Evolutionary conservation across 2,797 vertebrate species (phyloP).

Genomic region (Melanotaenia trifasciata): DNA sequence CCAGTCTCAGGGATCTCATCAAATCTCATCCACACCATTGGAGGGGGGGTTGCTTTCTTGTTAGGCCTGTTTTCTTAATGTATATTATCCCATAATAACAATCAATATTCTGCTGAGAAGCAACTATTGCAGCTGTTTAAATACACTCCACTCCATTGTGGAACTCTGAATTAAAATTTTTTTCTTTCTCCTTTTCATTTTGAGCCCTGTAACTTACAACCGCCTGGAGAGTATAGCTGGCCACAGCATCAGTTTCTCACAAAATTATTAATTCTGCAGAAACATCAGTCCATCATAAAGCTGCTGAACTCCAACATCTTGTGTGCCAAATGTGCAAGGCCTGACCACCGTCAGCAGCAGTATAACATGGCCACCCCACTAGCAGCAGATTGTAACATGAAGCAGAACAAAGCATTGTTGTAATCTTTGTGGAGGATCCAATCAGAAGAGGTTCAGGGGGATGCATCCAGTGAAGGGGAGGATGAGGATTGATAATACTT

Average conservation of each 20-base stretch:
- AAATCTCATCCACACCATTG: constrained; percentile 57
- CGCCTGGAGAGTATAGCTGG: constrained; percentile 73
- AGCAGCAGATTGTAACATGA: constrained; percentile 65
- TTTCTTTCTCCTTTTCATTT: constrained; percentile 48
- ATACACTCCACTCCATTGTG: constrained; percentile 74
- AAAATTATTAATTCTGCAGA: constrained; percentile 78
- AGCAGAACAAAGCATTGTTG: constrained; percentile 69
- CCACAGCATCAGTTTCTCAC: constrained; percentile 64
- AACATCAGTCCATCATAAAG: constrained; percentile 58
- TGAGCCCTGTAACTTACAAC: constrained; percentile 77
- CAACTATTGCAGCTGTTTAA: constrained; percentile 82
- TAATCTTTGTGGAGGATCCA: constrained; percentile 74
- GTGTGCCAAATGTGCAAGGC: constrained; percentile 58
- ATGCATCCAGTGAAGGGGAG: constrained; percentile 62
- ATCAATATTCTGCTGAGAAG: constrained; percentile 72
- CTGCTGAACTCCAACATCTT: constrained; percentile 65
- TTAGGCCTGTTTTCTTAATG: constrained; percentile 47
- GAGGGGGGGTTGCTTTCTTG: not conserved
- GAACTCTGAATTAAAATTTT: constrained; percentile 66
- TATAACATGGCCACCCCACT: constrained; percentile 55
- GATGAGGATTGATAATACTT: constrained; percentile 71
- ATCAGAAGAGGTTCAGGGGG: constrained; percentile 65
- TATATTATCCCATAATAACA: constrained; percentile 67
- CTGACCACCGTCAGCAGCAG: constrained; percentile 69
- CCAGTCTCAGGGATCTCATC: constrained; percentile 43